Percentiles rank a stretch among this genome's conserved stretches.
These are phyloP conservation scores for Gymnoscopelus braueri DNA, from an alignment of 2,797 vertebrate genomes.

Conservation along the genomic window DNA sequence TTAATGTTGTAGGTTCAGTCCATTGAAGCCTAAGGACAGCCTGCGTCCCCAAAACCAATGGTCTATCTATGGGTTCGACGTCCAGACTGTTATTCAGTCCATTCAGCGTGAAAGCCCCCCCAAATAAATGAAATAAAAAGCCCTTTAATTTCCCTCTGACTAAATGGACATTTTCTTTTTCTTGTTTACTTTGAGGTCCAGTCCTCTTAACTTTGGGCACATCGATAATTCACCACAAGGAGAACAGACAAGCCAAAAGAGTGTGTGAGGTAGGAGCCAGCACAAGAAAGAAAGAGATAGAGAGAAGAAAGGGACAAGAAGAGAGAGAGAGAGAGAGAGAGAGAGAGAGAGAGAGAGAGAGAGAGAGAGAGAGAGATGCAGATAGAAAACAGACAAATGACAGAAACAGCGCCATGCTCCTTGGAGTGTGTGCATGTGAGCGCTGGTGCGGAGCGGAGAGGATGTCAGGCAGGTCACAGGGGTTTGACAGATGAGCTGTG, in stretches of 20 bases:
- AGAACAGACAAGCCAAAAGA: conserved; percentile 52
- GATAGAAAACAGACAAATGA: conserved; percentile 75
- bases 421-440: conserved; percentile 48
- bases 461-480: conserved; percentile 72
- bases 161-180: conserved; percentile 38
- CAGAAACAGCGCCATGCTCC: conserved; percentile 68
- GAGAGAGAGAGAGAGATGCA: conserved; percentile 77
- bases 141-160: conserved; percentile 33
- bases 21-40: too few relatives aligned
- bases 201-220: conserved; percentile 48
- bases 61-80: too few relatives aligned
- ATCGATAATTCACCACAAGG: conserved; percentile 70
- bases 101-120: too few relatives aligned
- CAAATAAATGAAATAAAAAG: not conserved
- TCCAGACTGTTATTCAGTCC: too few relatives aligned
- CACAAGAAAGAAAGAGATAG: conserved; percentile 59
- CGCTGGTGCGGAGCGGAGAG: conserved; percentile 66
- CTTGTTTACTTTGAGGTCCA: conserved; percentile 53
- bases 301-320: conserved; percentile 71
- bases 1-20: too few relatives aligned
- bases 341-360: conserved; percentile 54
- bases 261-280: conserved; percentile 43
- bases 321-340: conserved; percentile 65
- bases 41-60: too few relatives aligned
- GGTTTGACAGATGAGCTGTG: conserved; percentile 77